phyloP scores from a whole-genome alignment of 64 coral and sea anemone genomes.

The Porites australiensis region DNA sequence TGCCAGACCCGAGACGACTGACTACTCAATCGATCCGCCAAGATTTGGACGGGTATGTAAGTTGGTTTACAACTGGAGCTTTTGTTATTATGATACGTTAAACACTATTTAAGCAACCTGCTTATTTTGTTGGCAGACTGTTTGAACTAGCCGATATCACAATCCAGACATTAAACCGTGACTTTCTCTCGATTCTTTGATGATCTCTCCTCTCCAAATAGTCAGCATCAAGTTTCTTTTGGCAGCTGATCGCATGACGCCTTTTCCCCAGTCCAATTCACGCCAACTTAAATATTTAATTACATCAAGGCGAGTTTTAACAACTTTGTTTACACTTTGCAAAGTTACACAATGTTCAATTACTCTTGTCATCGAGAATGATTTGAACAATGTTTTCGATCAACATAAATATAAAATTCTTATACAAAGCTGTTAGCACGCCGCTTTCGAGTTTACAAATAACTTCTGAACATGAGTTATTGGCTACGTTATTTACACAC shows the following conservation, averaged over 20 bases:
- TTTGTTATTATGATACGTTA: too few species aligned
- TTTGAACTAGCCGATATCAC: too few species aligned
- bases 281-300: constrained; percentile 1
- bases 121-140: too few species aligned
- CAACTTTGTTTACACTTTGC: constrained; percentile 25
- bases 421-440: neutral
- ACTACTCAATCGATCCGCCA: too few species aligned
- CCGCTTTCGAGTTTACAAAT: neutral
- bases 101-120: too few species aligned
- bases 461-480: neutral
- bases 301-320: constrained; percentile 18
- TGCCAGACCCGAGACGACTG: too few species aligned
- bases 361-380: constrained; percentile 15
- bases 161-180: too few species aligned
- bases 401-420: neutral
- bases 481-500: too few species aligned
- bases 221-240: neutral
- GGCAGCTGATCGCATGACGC: neutral
- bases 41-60: too few species aligned
- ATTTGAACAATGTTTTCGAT: neutral
- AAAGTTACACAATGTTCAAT: constrained; percentile 35
- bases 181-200: too few species aligned
- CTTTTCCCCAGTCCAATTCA: neutral
- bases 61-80: too few species aligned
- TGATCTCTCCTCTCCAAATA: neutral